phyloP scores from a whole-genome alignment of 1,140 invertebrate genomes.

The Leptonema lineaticorne region DNA sequence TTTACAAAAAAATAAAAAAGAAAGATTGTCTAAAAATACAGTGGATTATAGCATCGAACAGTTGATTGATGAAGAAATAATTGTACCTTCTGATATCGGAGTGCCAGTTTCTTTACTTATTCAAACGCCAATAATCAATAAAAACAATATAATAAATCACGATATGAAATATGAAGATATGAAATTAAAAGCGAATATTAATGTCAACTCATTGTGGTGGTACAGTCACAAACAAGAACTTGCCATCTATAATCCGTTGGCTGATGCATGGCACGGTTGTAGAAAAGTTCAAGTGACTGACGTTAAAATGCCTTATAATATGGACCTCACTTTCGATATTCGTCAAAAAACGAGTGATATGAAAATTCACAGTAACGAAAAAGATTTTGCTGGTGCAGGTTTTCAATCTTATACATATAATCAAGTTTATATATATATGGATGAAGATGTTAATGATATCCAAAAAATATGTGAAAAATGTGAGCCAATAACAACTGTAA shows the following conservation, averaged over 20 bases:
- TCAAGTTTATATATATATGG: slow-evolving; percentile 44
- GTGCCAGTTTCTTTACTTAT: slow-evolving; percentile 46
- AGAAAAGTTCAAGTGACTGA: slow-evolving; percentile 44
- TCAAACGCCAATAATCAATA: slow-evolving; percentile 43
- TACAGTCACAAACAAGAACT: slow-evolving; percentile 39
- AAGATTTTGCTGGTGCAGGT: slow-evolving; percentile 43
- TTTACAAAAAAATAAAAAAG: background rate
- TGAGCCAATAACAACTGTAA: slow-evolving; percentile 44
- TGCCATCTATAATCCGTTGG: slow-evolving; percentile 49
- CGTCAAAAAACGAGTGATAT: background rate
- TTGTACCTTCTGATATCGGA: slow-evolving; percentile 51
- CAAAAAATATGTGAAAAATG: slow-evolving; percentile 44
- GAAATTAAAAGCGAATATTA: background rate
- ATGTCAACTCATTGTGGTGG: slow-evolving; percentile 10
- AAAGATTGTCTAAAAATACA: background rate
- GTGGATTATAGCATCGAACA: slow-evolving; percentile 21
- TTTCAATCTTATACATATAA: slow-evolving; percentile 43
- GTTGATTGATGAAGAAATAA: slow-evolving; percentile 29
- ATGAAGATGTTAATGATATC: slow-evolving; percentile 43
- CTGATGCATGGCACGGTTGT: slow-evolving; percentile 47
- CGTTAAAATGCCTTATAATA: slow-evolving; percentile 43
- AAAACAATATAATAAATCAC: slow-evolving; percentile 17
- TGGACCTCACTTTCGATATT: background rate
- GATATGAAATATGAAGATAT: background rate
- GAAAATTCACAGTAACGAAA: slow-evolving; percentile 42